Evolutionary conservation across 2,797 vertebrate species (phyloP).

Genomic region (Acropternis orthonyx): DNA sequence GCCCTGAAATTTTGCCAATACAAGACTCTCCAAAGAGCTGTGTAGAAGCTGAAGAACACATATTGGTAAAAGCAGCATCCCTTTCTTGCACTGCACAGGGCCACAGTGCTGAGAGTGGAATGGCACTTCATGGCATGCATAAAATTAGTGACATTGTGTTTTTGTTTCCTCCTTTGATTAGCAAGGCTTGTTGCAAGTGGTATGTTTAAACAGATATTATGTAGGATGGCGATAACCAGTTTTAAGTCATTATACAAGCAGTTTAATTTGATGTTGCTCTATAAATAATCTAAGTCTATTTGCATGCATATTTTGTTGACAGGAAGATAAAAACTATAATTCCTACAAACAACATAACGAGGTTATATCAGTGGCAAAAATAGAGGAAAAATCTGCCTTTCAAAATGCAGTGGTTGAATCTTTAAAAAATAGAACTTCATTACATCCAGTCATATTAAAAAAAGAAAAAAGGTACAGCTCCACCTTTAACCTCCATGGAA

Average conservation of each 20-base stretch:
- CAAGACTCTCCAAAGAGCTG: neutral
- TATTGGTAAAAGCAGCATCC: neutral
- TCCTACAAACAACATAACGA: slow-evolving; percentile 64
- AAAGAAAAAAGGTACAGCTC: neutral
- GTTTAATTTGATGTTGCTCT: slow-evolving; percentile 75
- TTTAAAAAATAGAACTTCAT: slow-evolving; percentile 25
- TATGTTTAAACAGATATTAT: slow-evolving; percentile 67
- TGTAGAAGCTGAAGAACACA: neutral
- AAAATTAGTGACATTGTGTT: slow-evolving; percentile 45
- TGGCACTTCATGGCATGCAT: neutral
- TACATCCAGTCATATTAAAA: neutral
- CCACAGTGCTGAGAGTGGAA: neutral
- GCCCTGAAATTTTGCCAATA: neutral
- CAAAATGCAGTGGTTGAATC: neutral
- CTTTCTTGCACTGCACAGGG: neutral
- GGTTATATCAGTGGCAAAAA: slow-evolving; percentile 44
- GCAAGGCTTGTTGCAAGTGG: slow-evolving; percentile 38
- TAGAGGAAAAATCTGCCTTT: slow-evolving; percentile 32
- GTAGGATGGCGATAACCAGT: slow-evolving; percentile 46
- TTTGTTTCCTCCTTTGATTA: slow-evolving; percentile 51
- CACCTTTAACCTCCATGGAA: neutral
- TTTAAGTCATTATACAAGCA: slow-evolving; percentile 68
- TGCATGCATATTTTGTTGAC: slow-evolving; percentile 70
- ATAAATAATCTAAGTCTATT: slow-evolving; percentile 70
- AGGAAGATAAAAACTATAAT: slow-evolving; percentile 56